Evolutionary conservation across 2,113 vertebrate species (phyloP).

Genomic region (Pycnonotus jocosus): DNA sequence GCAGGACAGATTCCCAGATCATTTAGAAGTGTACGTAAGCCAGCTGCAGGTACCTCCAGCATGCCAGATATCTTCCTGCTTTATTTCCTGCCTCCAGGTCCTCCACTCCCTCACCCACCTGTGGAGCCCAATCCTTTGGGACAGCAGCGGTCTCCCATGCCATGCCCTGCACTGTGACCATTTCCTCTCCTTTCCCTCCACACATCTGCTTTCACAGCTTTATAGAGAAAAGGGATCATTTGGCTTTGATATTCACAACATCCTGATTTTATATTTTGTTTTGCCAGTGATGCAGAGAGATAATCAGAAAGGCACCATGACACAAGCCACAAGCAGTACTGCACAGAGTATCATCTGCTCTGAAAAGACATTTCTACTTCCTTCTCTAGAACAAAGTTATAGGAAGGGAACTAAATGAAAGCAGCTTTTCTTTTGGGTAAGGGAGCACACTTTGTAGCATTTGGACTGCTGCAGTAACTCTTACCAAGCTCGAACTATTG

Average conservation of each 20-base stretch:
- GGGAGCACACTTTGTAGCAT: not conserved
- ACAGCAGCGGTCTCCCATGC: accelerated
- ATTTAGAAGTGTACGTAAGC: not conserved
- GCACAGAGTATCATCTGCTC: not conserved
- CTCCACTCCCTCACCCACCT: not conserved
- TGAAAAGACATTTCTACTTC: not conserved
- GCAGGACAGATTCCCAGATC: not conserved
- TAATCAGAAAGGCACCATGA: not conserved
- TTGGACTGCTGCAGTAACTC: not conserved
- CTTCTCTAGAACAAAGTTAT: not conserved
- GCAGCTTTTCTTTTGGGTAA: not conserved
- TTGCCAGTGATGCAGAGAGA: not conserved
- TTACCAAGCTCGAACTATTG: not conserved
- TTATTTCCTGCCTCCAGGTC: not conserved
- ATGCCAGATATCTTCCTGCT: not conserved
- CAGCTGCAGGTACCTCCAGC: not conserved
- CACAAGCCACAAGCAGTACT: not conserved
- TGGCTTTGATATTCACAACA: not conserved
- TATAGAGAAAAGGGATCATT: not conserved
- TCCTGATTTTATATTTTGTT: not conserved
- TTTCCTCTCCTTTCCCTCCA: not conserved
- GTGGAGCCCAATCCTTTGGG: not conserved
- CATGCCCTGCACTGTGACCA: not conserved
- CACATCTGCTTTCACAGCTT: not conserved
- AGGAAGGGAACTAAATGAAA: not conserved